These are phyloP conservation scores for Notodonta dromedarius DNA, from an alignment of 2,888 invertebrate genomes.

Conservation along the genomic window DNA sequence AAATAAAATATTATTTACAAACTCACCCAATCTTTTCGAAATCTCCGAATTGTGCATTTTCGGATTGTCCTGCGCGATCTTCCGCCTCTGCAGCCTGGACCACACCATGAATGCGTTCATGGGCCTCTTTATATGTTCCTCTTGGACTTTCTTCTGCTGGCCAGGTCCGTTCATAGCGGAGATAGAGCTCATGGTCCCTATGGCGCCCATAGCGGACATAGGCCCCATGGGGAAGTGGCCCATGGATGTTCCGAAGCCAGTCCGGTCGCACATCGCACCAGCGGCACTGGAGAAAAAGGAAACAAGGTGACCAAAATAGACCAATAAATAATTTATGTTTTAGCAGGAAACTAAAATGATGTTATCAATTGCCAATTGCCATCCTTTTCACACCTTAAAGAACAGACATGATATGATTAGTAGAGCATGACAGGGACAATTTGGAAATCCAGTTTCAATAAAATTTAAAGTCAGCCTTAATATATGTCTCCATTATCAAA, in stretches of 20 bases:
- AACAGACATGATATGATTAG: too few species aligned
- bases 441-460: too few species aligned
- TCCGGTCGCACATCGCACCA: constrained; percentile 89
- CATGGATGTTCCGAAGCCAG: constrained; percentile 86
- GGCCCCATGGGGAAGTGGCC: constrained; percentile 81
- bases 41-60: constrained; percentile 99
- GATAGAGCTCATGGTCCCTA: constrained; percentile 82
- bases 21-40: constrained; percentile 94
- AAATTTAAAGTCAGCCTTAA: too few species aligned
- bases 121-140: constrained; percentile 97
- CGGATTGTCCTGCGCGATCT: constrained; percentile 98
- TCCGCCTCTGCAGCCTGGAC: constrained; percentile 95
- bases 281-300: constrained; percentile 83
- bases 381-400: too few species aligned
- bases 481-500: too few species aligned
- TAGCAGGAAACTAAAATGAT: constrained; percentile 6
- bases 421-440: too few species aligned
- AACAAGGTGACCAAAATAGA: background rate
- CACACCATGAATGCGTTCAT: constrained; percentile 99
- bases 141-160: constrained; percentile 85
- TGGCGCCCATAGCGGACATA: constrained; percentile 83
- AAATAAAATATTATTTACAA: background rate
- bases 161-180: constrained; percentile 84
- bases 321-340: background rate
- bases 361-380: too few species aligned